These are phyloP conservation scores for Podocnemis expansa DNA, from an alignment of 2,113 vertebrate genomes.

Conservation along the genomic window DNA sequence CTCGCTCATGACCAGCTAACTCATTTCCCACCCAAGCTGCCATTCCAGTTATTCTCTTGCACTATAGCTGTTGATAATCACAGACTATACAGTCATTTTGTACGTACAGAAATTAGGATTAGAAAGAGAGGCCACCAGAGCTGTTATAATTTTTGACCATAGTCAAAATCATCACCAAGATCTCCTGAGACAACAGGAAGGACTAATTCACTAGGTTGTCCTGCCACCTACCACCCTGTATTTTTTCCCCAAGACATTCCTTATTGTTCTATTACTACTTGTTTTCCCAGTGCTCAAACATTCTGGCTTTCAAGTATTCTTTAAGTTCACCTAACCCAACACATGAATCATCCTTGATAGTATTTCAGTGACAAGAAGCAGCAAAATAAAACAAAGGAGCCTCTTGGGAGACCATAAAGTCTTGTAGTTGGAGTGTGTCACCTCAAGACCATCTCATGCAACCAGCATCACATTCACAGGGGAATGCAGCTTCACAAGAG, in stretches of 20 bases:
- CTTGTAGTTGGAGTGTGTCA: background rate
- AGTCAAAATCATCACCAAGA: constrained; percentile 40
- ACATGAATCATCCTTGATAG: constrained; percentile 35
- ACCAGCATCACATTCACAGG: background rate
- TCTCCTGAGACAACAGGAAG: constrained; percentile 41
- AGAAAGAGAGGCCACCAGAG: constrained; percentile 11
- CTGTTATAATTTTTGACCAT: background rate
- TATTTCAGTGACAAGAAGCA: constrained; percentile 23
- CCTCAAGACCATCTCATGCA: background rate
- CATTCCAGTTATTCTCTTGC: background rate
- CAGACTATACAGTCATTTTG: background rate
- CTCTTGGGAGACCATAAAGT: constrained; percentile 5
- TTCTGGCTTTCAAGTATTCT: constrained; percentile 33
- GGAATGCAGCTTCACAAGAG: background rate
- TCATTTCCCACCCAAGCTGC: background rate
- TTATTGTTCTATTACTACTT: constrained; percentile 42
- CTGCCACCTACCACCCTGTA: constrained; percentile 50
- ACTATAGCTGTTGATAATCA: background rate
- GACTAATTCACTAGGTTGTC: constrained; percentile 47
- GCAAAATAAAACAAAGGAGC: constrained; percentile 4
- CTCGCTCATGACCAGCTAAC: background rate
- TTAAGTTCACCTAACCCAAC: background rate
- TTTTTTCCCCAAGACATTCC: constrained; percentile 41
- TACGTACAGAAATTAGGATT: background rate
- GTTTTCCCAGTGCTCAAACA: constrained; percentile 38